Evolutionary conservation across 2,113 vertebrate genomes (phyloP).

Genomic region (Psettodes erumei): DNA sequence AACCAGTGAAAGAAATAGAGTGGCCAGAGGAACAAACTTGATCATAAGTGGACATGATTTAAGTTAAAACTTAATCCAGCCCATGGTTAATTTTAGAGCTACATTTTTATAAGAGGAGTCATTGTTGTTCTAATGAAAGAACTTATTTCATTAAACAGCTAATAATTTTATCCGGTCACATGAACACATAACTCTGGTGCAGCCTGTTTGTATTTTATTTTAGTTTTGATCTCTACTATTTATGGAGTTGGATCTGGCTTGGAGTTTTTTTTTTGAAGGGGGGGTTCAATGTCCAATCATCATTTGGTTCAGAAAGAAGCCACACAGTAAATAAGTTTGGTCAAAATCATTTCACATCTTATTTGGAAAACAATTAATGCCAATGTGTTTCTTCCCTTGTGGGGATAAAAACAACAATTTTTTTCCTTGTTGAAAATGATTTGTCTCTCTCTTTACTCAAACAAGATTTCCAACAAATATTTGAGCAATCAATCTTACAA

Average conservation of each 20-base stretch:
- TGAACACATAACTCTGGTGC: background rate
- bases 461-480: background rate
- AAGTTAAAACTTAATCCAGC: background rate
- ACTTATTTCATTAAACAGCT: constrained; percentile 14
- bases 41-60: constrained; percentile 8
- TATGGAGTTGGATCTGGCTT: background rate
- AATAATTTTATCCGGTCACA: constrained; percentile 25
- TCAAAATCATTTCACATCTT: background rate
- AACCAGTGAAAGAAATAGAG: constrained; percentile 25
- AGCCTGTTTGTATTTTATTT: constrained; percentile 6
- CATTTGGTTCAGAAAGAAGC: background rate
- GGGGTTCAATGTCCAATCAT: background rate
- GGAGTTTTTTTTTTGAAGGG: background rate
- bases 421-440: background rate
- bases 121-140: constrained; percentile 31
- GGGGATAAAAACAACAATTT: background rate
- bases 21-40: background rate
- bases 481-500: background rate
- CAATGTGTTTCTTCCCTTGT: background rate
- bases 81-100: constrained; percentile 9
- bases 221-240: constrained; percentile 8
- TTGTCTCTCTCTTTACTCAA: no score
- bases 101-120: constrained; percentile 7
- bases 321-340: background rate
- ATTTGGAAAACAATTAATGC: background rate